Conservation (phyloP, 2,113 vertebrate genomes). For the Podarcis muralis region DNA sequence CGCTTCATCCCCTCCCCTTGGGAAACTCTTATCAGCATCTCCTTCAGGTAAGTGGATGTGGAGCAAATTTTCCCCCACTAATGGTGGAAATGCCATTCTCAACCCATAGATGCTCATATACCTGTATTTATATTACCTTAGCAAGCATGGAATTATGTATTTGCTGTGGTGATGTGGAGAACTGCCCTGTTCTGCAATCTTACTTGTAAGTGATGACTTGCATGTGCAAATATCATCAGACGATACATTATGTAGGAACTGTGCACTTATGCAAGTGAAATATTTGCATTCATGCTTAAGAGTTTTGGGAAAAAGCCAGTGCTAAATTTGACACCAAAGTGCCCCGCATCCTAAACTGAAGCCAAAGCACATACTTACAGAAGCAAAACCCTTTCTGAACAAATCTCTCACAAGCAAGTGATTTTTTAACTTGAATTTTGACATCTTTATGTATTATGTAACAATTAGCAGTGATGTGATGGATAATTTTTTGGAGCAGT, state of each 20-base stretch:
- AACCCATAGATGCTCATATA: neutral
- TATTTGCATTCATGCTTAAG: constrained; percentile 40
- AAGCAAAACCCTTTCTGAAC: constrained; percentile 58
- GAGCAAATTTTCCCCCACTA: too few species aligned
- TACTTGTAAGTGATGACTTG: neutral
- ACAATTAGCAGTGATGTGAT: constrained; percentile 86
- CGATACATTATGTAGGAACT: constrained; percentile 41
- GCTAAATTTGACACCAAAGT: neutral
- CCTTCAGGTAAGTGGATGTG: too few species aligned
- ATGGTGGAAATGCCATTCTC: too few species aligned
- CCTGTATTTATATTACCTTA: neutral
- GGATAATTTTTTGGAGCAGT: constrained; percentile 86
- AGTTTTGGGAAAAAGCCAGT: neutral
- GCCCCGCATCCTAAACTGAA: neutral
- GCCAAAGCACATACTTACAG: neutral
- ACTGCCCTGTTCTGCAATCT: neutral
- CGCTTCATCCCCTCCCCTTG: too few species aligned
- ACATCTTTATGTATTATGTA: constrained; percentile 84
- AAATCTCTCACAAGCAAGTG: constrained; percentile 77
- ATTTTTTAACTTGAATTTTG: constrained; percentile 79
- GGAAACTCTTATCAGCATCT: too few species aligned
- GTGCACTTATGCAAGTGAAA: constrained; percentile 57
- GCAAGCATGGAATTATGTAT: neutral
- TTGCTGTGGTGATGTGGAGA: neutral
- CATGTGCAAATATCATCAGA: neutral